Evolutionary conservation across 2,888 invertebrate genomes (phyloP).

Genomic region (Anthophora plumipes): DNA sequence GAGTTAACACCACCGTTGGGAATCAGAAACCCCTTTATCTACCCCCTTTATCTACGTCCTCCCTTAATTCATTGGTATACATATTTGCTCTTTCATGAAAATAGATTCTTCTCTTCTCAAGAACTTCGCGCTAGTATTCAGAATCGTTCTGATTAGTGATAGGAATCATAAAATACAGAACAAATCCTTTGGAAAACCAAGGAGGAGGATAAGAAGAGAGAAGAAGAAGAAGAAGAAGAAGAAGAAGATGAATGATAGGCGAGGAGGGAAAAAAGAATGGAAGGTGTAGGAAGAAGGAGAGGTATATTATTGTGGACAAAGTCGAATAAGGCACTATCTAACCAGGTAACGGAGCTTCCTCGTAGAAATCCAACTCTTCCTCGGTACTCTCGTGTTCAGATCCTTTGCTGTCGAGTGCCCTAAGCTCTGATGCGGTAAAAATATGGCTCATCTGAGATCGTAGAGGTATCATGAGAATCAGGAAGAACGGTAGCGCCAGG

Average conservation of each 20-base stretch:
- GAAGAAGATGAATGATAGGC: background rate
- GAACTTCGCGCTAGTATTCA: conserved; percentile 19
- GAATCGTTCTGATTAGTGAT: conserved; percentile 37
- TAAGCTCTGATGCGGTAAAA: conserved; percentile 92
- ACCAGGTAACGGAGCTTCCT: conserved; percentile 94
- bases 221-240: background rate
- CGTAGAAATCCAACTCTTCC: conserved; percentile 97
- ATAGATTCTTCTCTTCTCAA: conserved; percentile 46
- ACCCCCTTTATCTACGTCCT: conserved; percentile 36
- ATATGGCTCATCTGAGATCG: conserved; percentile 90
- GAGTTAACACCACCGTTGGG: conserved; percentile 34
- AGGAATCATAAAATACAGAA: conserved; percentile 35
- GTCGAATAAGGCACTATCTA: conserved; percentile 85
- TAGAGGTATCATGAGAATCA: conserved; percentile 96
- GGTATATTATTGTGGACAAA: conserved; percentile 35
- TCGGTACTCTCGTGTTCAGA: conserved; percentile 91
- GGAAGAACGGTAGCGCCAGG: conserved; percentile 96
- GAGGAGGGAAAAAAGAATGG: background rate
- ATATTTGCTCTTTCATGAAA: conserved; percentile 55
- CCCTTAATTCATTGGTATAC: conserved; percentile 39
- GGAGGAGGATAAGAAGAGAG: background rate
- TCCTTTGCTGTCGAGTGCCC: conserved; percentile 93
- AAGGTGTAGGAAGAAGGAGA: conserved; percentile 10
- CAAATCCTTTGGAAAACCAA: background rate
- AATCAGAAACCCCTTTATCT: conserved; percentile 13